A percentile compares a stretch with the other conserved stretches of the same genome.
Conservation (phyloP, 2,888 invertebrate genomes). For the Osmoderma eremita region DNA sequence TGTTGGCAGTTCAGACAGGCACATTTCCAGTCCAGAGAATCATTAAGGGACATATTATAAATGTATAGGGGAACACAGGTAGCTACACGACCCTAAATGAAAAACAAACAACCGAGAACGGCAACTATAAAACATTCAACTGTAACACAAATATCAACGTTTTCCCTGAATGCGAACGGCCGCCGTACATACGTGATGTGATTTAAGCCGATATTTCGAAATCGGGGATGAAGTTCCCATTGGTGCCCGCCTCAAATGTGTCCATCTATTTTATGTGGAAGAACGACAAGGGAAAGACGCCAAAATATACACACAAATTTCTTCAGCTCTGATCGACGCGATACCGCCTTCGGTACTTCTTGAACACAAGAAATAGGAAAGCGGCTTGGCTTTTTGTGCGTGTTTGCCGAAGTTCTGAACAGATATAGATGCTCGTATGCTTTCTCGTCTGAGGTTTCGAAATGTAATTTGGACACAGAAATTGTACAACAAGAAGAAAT, state of each 20-base stretch:
- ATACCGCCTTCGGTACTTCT: slow-evolving; percentile 3
- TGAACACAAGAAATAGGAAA: slow-evolving; percentile 11
- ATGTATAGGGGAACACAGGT: slow-evolving; percentile 21
- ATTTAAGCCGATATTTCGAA: slow-evolving; percentile 31
- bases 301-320: slow-evolving; percentile 20
- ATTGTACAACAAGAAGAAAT: too few species aligned
- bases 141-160: slow-evolving; percentile 35
- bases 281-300: slow-evolving; percentile 13
- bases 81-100: slow-evolving; percentile 31
- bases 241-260: slow-evolving; percentile 23
- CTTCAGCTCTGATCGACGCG: slow-evolving; percentile 10
- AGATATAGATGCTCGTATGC: neutral
- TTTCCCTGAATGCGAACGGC: slow-evolving; percentile 32
- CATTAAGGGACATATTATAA: slow-evolving; percentile 24
- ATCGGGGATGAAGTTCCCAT: slow-evolving; percentile 24
- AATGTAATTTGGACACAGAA: neutral
- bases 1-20: neutral
- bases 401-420: neutral
- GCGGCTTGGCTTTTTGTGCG: neutral
- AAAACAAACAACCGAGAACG: slow-evolving; percentile 32
- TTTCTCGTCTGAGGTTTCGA: neutral
- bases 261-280: slow-evolving; percentile 16
- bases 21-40: slow-evolving; percentile 18
- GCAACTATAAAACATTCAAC: slow-evolving; percentile 34
- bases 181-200: slow-evolving; percentile 37